These are phyloP conservation scores for Ceratina calcarata DNA, from an alignment of 1,140 invertebrate species.

Conservation along the genomic window DNA sequence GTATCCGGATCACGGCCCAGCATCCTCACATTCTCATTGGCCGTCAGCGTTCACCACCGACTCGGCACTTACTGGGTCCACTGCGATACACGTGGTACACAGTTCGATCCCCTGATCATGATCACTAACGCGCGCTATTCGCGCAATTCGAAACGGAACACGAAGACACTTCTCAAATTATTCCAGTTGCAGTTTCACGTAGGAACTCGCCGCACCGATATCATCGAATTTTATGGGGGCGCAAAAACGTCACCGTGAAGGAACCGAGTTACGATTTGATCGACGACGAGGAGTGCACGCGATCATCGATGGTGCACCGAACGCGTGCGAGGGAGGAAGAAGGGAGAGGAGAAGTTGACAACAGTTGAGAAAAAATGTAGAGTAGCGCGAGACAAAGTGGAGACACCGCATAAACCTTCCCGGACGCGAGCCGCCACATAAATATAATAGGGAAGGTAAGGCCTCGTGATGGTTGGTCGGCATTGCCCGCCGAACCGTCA, in stretches of 20 bases:
- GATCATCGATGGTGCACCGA: background rate
- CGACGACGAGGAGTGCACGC: slow-evolving; percentile 8
- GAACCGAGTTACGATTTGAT: slow-evolving; percentile 19
- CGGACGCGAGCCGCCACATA: slow-evolving; percentile 77
- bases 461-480: slow-evolving; percentile 79
- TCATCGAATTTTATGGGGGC: too few species aligned
- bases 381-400: slow-evolving; percentile 59
- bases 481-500: slow-evolving; percentile 78
- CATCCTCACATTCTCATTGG: slow-evolving; percentile 64
- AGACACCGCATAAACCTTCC: slow-evolving; percentile 75
- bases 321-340: slow-evolving; percentile 21
- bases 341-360: slow-evolving; percentile 1
- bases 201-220: too few species aligned
- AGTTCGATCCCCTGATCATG: slow-evolving; percentile 33
- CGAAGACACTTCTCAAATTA: too few species aligned
- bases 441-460: slow-evolving; percentile 79
- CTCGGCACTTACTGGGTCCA: slow-evolving; percentile 55
- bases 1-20: slow-evolving; percentile 52
- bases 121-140: slow-evolving; percentile 17
- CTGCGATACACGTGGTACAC: slow-evolving; percentile 55
- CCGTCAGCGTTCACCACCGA: slow-evolving; percentile 28
- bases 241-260: background rate
- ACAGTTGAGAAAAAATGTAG: slow-evolving; percentile 36
- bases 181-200: background rate
- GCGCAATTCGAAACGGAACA: background rate